Evolutionary conservation across 2,113 vertebrate genomes (phyloP).

Genomic region (Callipepla californica): DNA sequence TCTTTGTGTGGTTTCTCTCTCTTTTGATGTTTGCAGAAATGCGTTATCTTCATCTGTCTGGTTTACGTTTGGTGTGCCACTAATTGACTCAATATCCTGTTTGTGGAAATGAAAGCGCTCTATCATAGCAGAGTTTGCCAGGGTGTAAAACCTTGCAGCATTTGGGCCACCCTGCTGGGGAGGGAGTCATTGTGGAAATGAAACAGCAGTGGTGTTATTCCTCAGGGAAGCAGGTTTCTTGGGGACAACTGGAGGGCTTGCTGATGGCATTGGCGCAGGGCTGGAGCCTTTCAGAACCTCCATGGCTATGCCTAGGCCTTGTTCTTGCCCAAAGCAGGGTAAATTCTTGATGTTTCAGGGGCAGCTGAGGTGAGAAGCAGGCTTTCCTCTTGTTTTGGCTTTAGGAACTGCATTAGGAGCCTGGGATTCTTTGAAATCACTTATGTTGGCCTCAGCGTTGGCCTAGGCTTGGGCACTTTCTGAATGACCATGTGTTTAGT

Average conservation of each 20-base stretch:
- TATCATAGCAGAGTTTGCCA: slow-evolving; percentile 21
- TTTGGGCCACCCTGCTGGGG: background rate
- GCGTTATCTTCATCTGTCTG: slow-evolving; percentile 73
- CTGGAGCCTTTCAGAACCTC: background rate
- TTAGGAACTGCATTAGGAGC: background rate
- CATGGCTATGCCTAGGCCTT: background rate
- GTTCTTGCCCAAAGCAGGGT: fast-evolving
- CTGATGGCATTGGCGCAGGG: background rate
- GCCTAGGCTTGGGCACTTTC: background rate
- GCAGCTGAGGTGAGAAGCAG: fast-evolving
- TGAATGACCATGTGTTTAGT: no score
- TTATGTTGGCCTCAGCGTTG: fast-evolving
- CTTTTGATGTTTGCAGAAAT: slow-evolving; percentile 73
- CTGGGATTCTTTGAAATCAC: background rate
- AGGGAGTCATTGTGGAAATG: slow-evolving; percentile 31
- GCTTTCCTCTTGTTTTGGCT: background rate
- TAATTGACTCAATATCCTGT: slow-evolving; percentile 71
- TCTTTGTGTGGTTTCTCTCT: slow-evolving; percentile 61
- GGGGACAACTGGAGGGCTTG: background rate
- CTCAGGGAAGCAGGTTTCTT: background rate
- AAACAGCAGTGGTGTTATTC: background rate
- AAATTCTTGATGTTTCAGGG: background rate
- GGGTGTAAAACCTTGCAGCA: slow-evolving; percentile 39
- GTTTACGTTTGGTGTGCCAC: slow-evolving; percentile 68
- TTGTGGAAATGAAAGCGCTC: slow-evolving; percentile 36